Percentiles rank a stretch among this genome's conserved stretches.
phyloP scores from a whole-genome alignment of 2,113 vertebrate genomes.

The Erpornis zantholeuca region DNA sequence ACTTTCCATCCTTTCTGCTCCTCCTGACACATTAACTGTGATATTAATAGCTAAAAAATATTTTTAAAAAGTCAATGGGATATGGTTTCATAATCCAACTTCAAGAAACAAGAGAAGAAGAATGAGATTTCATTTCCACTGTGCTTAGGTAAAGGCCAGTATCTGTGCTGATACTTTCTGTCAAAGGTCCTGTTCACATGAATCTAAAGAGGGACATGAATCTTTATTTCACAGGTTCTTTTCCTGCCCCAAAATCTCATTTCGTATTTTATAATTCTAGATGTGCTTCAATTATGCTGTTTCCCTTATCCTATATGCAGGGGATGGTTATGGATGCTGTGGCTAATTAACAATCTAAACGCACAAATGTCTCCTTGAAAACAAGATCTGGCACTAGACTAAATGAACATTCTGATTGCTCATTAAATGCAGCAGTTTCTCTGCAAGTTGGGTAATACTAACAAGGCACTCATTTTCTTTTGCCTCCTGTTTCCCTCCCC shows the following conservation, averaged over 20 bases:
- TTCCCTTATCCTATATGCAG: constrained; percentile 3
- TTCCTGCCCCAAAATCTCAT: not conserved
- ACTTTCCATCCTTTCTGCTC: not conserved
- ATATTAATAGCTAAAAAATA: not conserved
- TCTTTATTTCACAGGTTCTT: not conserved
- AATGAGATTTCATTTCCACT: not conserved
- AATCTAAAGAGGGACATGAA: not conserved
- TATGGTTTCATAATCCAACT: not conserved
- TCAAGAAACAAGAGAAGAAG: not conserved
- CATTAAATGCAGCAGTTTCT: constrained; percentile 38
- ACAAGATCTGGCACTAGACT: constrained; percentile 49
- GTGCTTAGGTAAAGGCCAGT: not conserved
- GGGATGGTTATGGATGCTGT: not conserved
- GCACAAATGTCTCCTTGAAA: constrained; percentile 45
- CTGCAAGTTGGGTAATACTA: not conserved
- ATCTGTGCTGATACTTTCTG: not conserved
- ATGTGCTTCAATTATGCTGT: not conserved
- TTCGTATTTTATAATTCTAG: constrained; percentile 17
- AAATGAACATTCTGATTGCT: constrained; percentile 61
- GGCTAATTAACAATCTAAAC: constrained; percentile 32
- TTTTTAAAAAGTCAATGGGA: rapidly evolving
- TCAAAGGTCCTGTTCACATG: not conserved
- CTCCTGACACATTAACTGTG: not conserved
- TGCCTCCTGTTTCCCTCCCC: not conserved
- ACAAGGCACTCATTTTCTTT: not conserved